Evolutionary conservation across 2,888 invertebrate species (phyloP).

Genomic region (Meta bourneti): DNA sequence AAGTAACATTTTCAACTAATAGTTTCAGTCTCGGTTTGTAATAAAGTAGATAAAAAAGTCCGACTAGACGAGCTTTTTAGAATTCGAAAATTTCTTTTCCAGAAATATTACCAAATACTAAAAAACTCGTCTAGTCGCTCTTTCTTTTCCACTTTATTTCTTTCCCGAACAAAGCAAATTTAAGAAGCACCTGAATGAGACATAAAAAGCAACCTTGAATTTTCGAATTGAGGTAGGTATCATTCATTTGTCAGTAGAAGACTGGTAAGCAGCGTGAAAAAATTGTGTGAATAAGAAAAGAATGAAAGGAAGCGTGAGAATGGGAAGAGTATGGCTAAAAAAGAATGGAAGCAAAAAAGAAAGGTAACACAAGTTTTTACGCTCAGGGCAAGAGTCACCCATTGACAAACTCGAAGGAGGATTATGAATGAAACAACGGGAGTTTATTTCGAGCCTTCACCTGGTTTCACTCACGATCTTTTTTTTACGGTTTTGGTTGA

Average conservation of each 20-base stretch:
- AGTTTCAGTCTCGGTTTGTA: too few relatives aligned
- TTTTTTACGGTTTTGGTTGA: conserved; percentile 38
- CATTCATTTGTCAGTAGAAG: neutral
- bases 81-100: neutral
- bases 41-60: too few relatives aligned
- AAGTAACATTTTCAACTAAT: too few relatives aligned
- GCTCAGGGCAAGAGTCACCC: conserved; percentile 9
- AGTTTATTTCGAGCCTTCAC: conserved; percentile 61
- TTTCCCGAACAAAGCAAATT: neutral
- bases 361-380: conserved; percentile 13
- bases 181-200: neutral
- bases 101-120: neutral
- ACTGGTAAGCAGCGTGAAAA: neutral
- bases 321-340: neutral
- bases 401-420: conserved; percentile 36
- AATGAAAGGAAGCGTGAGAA: neutral
- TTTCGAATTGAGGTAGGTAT: neutral
- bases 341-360: conserved; percentile 4
- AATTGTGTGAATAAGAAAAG: neutral
- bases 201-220: neutral
- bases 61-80: too few relatives aligned
- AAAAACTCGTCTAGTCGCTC: neutral
- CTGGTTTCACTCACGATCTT: conserved; percentile 52
- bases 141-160: neutral
- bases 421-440: conserved; percentile 55